Conservation (phyloP, 2,797 vertebrate genomes). For the Sitta carolinensis region DNA sequence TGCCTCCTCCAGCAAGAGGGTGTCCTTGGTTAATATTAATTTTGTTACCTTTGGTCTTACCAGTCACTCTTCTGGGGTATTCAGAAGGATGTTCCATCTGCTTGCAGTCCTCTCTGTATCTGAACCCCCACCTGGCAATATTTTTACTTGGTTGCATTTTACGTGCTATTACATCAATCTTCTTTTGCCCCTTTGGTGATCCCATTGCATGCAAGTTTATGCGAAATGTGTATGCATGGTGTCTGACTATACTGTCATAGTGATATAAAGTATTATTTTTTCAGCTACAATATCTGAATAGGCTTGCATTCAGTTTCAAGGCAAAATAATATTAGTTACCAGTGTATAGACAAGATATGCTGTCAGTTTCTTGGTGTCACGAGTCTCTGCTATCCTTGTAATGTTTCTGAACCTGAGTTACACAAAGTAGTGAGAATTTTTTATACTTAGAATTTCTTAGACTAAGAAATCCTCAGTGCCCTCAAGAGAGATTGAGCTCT, state of each 20-base stretch:
- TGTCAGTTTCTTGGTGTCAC: neutral
- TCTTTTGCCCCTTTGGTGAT: neutral
- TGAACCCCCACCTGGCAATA: neutral
- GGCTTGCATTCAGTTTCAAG: neutral
- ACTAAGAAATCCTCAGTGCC: neutral
- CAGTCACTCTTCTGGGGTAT: neutral
- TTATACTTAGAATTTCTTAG: neutral
- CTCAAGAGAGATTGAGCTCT: neutral
- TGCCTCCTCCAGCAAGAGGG: rapidly evolving
- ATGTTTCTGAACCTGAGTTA: neutral
- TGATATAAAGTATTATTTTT: neutral
- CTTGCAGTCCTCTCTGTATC: neutral
- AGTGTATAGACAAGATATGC: rapidly evolving
- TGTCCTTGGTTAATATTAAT: neutral
- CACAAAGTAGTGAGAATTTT: neutral
- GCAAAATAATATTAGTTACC: neutral
- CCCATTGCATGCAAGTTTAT: rapidly evolving
- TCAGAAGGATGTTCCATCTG: neutral
- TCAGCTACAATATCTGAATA: neutral
- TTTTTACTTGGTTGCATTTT: neutral
- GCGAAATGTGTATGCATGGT: neutral
- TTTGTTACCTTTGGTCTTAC: neutral
- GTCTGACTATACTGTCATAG: neutral
- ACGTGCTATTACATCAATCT: neutral
- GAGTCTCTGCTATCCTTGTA: neutral